Evolutionary conservation across 2,888 invertebrate genomes (phyloP).

Genomic region (Dilophus febrilis): DNA sequence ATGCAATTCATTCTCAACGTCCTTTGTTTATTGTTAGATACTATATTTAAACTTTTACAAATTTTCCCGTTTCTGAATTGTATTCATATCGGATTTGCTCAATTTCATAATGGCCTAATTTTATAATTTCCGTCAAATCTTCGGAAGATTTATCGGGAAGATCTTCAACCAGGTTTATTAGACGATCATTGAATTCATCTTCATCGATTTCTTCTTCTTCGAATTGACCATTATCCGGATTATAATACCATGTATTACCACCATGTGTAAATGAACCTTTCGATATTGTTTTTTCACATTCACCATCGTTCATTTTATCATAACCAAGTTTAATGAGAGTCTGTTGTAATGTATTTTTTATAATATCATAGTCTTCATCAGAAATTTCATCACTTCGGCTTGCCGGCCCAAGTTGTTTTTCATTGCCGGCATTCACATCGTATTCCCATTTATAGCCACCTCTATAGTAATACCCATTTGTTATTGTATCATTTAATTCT

Average conservation of each 20-base stretch:
- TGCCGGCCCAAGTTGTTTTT: background rate
- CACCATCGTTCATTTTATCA: background rate
- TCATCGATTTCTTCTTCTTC: background rate
- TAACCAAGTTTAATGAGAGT: background rate
- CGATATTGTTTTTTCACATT: background rate
- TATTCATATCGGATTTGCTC: conserved; percentile 2
- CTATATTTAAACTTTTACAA: background rate
- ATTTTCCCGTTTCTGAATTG: background rate
- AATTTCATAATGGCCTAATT: conserved; percentile 2
- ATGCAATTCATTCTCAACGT: too few relatives aligned
- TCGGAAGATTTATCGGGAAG: background rate
- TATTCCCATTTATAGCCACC: background rate
- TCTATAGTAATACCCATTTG: too few relatives aligned
- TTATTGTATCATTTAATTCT: too few relatives aligned
- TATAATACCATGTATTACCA: conserved; percentile 4
- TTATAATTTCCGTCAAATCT: conserved; percentile 1
- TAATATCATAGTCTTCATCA: background rate
- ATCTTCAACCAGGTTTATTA: background rate
- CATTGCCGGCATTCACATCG: conserved; percentile 1
- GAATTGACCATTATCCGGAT: conserved; percentile 2
- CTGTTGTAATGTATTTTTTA: background rate
- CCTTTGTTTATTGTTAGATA: too few relatives aligned
- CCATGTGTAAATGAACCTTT: conserved; percentile 3
- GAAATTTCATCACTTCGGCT: background rate
- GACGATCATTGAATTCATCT: background rate